phyloP scores from a whole-genome alignment of 53 echinoderm and acorn worm species.

The Glandiceps talaboti region DNA sequence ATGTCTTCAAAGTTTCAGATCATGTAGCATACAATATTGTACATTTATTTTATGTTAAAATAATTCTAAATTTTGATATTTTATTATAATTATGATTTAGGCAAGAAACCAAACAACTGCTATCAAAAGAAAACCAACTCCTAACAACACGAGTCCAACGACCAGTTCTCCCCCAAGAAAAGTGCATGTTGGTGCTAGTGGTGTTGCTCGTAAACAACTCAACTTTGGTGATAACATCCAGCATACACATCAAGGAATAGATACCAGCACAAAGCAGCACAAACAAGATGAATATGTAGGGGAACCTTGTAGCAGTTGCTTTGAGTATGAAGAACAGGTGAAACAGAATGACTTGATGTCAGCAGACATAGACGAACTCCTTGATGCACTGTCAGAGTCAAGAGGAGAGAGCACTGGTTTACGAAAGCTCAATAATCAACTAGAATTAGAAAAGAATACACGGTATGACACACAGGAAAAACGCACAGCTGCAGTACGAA shows the following conservation, averaged over 20 bases:
- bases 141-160: background rate
- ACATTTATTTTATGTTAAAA: no score
- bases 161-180: background rate
- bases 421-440: background rate
- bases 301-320: no score
- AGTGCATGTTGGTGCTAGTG: background rate
- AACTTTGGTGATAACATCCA: background rate
- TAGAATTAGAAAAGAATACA: background rate
- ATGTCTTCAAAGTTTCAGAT: no score
- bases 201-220: background rate
- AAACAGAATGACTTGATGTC: background rate
- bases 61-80: no score
- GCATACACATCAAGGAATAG: no score
- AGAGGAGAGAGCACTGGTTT: background rate
- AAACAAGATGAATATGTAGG: no score
- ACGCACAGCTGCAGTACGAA: background rate
- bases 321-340: background rate
- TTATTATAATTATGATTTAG: background rate
- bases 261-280: background rate
- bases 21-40: no score
- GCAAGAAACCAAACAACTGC: background rate
- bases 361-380: background rate
- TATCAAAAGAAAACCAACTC: background rate
- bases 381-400: background rate
- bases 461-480: background rate